Evolutionary conservation across 23 tunicate species (phyloP), one percentile per base, ranked within the genome.

Genomic region (Oikopleura albicans): DNA sequence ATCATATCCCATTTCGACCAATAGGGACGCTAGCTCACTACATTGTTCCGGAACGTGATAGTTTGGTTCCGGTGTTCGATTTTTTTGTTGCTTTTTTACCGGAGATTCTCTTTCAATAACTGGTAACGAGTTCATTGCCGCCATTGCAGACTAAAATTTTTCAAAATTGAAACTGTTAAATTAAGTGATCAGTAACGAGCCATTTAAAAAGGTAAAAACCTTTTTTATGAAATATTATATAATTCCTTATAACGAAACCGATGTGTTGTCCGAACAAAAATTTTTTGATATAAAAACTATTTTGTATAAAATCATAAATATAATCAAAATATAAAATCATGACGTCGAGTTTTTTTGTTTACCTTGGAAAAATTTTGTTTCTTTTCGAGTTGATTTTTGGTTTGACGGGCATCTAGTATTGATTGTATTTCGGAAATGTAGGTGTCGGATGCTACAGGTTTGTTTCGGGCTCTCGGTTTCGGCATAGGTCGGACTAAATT

Each of bases 311-410:
- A n/a, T n/a, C n/a, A n/a, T n/a, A n/a, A n/a, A n/a, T n/a, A n/a
- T n/a, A n/a, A n/a, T n/a, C n/a, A n/a, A n/a, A n/a, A n/a, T n/a
- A n/a, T n/a, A n/a, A n/a, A n/a, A n/a, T n/a, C n/a, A n/a, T n/a
- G n/a, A n/a, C n/a, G n/a, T n/a, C n/a, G n/a, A n/a, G n/a, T n/a
- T n/a, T 8, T 49, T 49, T 22, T 8, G 79, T 37, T 71, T 2
- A 71, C 79, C 79, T 71, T 71, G 2, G 79, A 71, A 29, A 71
- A 71, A 29, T 71, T 71, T 29, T 71, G 79, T 71, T 71, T 71
- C 37, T 29, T 16, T 37, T 71, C 36, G 28, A 12, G 79, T 29
- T 71, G 34, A 29, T 71, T 71, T 71, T 71, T 16, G 4, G 27
- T 16, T 16, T 29, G 33, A 22, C 79, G 79, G 4, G 27, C 34